Percentiles rank a stretch among this genome's conserved stretches.
Conservation (phyloP, 2,797 vertebrate species). For the Ciconia nigra region DNA sequence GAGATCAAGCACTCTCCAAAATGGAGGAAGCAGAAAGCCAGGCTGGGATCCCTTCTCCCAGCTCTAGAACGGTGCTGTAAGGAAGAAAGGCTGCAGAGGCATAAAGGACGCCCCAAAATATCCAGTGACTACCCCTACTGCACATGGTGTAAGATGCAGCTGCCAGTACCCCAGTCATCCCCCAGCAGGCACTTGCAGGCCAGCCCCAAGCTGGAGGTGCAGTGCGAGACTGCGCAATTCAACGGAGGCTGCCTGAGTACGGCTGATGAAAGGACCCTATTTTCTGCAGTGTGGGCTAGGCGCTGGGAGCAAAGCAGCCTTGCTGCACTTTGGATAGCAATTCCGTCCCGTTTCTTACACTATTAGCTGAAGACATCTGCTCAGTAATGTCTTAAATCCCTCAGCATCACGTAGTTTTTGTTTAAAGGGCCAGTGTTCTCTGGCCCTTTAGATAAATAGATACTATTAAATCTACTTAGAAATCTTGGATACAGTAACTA, state of each 20-base stretch:
- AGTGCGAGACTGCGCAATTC: fast-evolving
- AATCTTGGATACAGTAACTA: neutral
- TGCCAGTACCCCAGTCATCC: neutral
- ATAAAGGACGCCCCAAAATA: neutral
- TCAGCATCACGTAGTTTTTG: neutral
- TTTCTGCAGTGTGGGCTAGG: neutral
- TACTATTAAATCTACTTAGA: neutral
- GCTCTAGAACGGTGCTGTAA: neutral
- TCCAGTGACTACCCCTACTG: neutral
- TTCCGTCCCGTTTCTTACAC: neutral
- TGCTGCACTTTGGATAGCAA: neutral
- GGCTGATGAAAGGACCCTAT: neutral
- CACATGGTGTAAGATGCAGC: neutral
- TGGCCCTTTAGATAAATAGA: neutral
- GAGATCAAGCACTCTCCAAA: neutral
- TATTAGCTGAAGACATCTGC: neutral
- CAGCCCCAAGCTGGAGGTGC: neutral
- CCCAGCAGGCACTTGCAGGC: neutral
- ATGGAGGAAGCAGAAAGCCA: neutral
- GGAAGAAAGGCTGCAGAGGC: neutral
- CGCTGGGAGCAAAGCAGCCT: neutral
- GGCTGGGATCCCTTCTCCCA: neutral
- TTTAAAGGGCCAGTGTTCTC: neutral
- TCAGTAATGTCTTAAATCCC: neutral
- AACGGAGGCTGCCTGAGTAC: fast-evolving